Evolutionary conservation across 2,113 vertebrate genomes (phyloP).

Genomic region (Sardina pilchardus): DNA sequence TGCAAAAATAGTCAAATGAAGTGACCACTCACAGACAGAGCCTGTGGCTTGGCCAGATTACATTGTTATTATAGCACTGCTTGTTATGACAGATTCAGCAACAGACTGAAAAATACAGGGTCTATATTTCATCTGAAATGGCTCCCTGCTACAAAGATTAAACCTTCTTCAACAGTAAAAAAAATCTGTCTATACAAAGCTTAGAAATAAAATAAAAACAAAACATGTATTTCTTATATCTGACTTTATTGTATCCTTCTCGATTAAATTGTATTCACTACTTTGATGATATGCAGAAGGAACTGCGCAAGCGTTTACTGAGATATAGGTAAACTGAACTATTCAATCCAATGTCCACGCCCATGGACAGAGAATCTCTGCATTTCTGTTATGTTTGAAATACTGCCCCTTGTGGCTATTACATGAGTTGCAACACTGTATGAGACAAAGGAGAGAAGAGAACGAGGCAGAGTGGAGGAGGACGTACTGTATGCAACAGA

Average conservation of each 20-base stretch:
- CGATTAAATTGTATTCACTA: not conserved
- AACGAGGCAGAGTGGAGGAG: not conserved
- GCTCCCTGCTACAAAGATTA: not conserved
- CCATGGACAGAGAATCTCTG: not conserved
- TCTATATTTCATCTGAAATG: not conserved
- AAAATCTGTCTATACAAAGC: not conserved
- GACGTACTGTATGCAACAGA: not conserved
- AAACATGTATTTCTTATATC: not conserved
- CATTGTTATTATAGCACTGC: not conserved
- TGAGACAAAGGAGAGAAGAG: not conserved
- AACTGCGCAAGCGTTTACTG: not conserved
- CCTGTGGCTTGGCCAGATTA: not conserved
- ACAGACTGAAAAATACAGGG: not conserved
- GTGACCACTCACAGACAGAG: not conserved
- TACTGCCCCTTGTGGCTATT: not conserved
- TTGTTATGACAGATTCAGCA: constrained; percentile 11
- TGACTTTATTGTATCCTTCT: not conserved
- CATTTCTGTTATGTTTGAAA: not conserved
- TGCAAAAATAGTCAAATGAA: not conserved
- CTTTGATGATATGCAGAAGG: not conserved
- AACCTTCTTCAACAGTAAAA: not conserved
- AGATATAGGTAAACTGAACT: not conserved
- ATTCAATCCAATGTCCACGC: not conserved
- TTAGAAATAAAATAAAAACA: no score
- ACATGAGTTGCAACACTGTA: not conserved